A percentile compares a stretch with the other conserved stretches of the same genome.
Conservation (phyloP, 2,797 vertebrate species). For the Chiloscyllium punctatum region DNA sequence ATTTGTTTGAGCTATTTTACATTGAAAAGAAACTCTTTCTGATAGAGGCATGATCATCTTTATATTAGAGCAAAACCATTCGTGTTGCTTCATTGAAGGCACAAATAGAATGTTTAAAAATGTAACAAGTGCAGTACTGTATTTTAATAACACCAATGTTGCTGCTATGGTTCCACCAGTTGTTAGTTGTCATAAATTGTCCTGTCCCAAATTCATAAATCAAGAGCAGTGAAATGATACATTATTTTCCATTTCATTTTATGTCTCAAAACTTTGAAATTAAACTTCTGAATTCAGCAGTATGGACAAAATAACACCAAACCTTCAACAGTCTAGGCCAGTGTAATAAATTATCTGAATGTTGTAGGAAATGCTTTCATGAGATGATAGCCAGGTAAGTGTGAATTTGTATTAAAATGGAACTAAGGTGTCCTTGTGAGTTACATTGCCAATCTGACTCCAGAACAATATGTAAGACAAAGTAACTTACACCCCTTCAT, state of each 20-base stretch:
- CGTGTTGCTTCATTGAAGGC: background rate
- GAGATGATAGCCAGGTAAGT: conserved; percentile 8
- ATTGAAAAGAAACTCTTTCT: background rate
- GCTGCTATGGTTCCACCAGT: conserved; percentile 26
- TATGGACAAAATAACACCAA: background rate
- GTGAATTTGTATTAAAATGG: background rate
- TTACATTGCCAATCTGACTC: background rate
- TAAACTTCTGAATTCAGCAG: background rate
- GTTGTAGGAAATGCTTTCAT: background rate
- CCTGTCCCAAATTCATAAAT: background rate
- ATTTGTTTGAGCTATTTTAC: background rate
- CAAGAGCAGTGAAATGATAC: background rate
- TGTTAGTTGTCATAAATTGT: background rate
- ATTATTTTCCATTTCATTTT: background rate
- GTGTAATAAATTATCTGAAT: background rate
- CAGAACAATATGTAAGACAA: background rate
- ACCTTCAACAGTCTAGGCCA: background rate
- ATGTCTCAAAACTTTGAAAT: background rate
- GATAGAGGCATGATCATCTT: background rate
- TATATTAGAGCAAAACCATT: background rate
- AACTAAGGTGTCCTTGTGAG: background rate
- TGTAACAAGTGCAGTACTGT: background rate
- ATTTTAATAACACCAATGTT: background rate
- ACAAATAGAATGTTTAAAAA: conserved; percentile 11
- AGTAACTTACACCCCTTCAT: background rate